Evolutionary conservation across 1,140 invertebrate genomes (phyloP).

Genomic region (Lepidurus apus): DNA sequence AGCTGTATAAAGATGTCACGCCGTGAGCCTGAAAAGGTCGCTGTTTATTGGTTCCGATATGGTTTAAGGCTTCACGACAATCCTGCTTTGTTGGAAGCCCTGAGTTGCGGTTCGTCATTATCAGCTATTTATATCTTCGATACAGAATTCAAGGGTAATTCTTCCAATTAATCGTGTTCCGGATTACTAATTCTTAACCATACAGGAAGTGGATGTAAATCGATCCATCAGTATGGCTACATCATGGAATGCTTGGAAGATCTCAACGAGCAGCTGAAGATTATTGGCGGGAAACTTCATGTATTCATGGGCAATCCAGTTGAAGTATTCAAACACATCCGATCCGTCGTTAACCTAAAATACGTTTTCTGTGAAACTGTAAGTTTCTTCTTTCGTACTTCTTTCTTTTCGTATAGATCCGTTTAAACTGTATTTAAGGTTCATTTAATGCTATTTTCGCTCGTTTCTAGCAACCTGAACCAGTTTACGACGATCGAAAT

Average conservation of each 20-base stretch:
- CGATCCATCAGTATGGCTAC: constrained; percentile 47
- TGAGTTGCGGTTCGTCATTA: constrained; percentile 46
- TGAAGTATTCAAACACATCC: constrained; percentile 55
- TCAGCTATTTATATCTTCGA: constrained; percentile 31
- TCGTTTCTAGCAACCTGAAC: not conserved
- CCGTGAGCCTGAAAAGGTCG: not conserved
- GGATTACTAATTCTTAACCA: not conserved
- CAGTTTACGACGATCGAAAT: not conserved
- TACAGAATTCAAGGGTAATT: constrained; percentile 27
- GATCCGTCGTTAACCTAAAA: not conserved
- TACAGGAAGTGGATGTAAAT: constrained; percentile 23
- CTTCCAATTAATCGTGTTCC: not conserved
- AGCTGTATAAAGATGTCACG: not conserved
- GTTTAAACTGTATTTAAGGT: too few relatives aligned
- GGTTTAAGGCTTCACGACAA: constrained; percentile 67
- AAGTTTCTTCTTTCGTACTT: constrained; percentile 42
- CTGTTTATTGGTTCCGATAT: constrained; percentile 59
- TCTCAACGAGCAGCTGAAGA: constrained; percentile 56
- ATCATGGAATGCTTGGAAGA: constrained; percentile 61
- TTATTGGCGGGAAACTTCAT: constrained; percentile 57
- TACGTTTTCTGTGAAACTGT: constrained; percentile 56
- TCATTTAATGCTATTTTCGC: not conserved
- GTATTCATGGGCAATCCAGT: constrained; percentile 59
- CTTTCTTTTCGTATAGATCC: not conserved
- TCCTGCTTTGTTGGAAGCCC: constrained; percentile 56